These are phyloP conservation scores for Periparus ater DNA, from an alignment of 2,797 vertebrate species.

Conservation along the genomic window DNA sequence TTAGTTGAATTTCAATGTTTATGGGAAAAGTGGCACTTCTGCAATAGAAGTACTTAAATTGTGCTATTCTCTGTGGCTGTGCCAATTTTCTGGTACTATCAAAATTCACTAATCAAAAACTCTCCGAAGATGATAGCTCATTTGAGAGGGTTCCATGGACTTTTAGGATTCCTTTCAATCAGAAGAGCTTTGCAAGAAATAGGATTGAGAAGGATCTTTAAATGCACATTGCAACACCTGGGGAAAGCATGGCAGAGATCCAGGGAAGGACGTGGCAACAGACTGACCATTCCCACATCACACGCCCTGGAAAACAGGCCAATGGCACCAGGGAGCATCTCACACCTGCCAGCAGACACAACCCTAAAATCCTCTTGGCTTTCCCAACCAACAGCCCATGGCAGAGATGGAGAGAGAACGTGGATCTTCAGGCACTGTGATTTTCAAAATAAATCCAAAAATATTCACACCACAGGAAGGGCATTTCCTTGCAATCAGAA, in stretches of 20 bases:
- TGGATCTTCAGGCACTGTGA: not conserved
- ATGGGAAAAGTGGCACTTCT: slow-evolving; percentile 52
- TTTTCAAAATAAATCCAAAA: not conserved
- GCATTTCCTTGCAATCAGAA: not conserved
- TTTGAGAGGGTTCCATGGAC: not conserved
- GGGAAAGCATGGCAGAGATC: not conserved
- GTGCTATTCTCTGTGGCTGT: slow-evolving; percentile 34
- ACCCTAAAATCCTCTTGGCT: not conserved
- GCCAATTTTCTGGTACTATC: slow-evolving; percentile 10
- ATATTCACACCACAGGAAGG: not conserved
- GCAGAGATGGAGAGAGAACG: not conserved
- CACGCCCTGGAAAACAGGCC: not conserved
- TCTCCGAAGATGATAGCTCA: not conserved
- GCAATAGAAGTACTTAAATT: slow-evolving; percentile 18
- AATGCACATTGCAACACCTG: not conserved
- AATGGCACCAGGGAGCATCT: not conserved
- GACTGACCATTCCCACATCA: not conserved
- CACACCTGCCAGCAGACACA: not conserved
- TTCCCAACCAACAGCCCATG: not conserved
- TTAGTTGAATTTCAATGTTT: slow-evolving; percentile 38
- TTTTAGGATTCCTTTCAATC: not conserved
- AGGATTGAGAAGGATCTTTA: not conserved
- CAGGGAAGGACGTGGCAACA: not conserved
- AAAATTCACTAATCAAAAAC: slow-evolving; percentile 33
- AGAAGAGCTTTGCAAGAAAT: not conserved